Conservation (phyloP, 2,888 invertebrate genomes). For the Amiota communis region DNA sequence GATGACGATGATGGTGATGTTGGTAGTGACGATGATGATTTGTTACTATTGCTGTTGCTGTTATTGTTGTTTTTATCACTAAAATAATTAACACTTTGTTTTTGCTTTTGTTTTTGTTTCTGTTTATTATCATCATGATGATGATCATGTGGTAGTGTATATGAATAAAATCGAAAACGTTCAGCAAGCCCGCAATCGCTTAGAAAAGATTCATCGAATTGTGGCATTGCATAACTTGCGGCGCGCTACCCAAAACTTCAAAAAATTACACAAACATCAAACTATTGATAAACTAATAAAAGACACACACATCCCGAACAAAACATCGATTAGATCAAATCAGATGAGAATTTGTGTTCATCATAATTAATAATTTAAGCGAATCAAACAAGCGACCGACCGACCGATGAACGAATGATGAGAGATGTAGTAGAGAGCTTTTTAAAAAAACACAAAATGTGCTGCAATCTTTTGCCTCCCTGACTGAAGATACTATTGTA, state of each 20-base stretch:
- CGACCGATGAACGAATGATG: too few relatives aligned
- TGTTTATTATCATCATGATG: slow-evolving; percentile 24
- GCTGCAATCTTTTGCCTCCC: too few relatives aligned
- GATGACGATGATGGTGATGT: neutral
- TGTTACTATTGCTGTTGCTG: slow-evolving; percentile 35
- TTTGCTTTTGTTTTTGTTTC: slow-evolving; percentile 13
- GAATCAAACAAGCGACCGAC: too few relatives aligned
- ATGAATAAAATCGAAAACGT: slow-evolving; percentile 65
- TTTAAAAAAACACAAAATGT: too few relatives aligned
- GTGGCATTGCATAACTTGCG: slow-evolving; percentile 69
- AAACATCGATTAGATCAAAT: too few relatives aligned
- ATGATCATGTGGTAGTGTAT: slow-evolving; percentile 54
- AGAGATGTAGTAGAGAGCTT: too few relatives aligned
- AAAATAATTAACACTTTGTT: neutral
- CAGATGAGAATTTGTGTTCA: too few relatives aligned
- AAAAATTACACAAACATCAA: slow-evolving; percentile 29
- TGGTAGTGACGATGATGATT: neutral
- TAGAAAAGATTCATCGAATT: slow-evolving; percentile 72
- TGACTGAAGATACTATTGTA: too few relatives aligned
- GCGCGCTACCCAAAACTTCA: neutral
- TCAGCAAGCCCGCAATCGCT: slow-evolving; percentile 68
- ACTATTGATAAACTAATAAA: too few relatives aligned
- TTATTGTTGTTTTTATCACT: slow-evolving; percentile 21
- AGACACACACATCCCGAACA: neutral
- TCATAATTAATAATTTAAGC: too few relatives aligned